phyloP scores from a whole-genome alignment of 2,888 invertebrate species.

The Yponomeuta malinellus region DNA sequence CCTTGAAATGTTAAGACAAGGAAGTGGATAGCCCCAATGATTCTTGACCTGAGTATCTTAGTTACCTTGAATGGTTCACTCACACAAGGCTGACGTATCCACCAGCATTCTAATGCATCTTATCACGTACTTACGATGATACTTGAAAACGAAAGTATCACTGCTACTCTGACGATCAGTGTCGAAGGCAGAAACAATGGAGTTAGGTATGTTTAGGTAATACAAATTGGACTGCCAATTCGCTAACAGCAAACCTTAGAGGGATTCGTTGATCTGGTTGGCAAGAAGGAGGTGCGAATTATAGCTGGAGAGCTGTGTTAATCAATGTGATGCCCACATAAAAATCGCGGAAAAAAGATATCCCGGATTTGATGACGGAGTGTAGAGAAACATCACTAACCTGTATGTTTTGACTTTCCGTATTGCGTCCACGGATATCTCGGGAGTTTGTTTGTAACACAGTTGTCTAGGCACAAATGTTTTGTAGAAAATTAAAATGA shows the following conservation, averaged over 20 bases:
- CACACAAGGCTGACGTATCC: slow-evolving; percentile 29
- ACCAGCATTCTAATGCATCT: slow-evolving; percentile 30
- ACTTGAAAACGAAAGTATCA: slow-evolving; percentile 27
- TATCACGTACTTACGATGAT: slow-evolving; percentile 32
- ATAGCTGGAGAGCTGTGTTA: not conserved
- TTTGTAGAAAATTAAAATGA: slow-evolving; percentile 39
- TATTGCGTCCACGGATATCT: slow-evolving; percentile 29
- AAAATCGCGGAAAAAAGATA: slow-evolving; percentile 37
- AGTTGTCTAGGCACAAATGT: slow-evolving; percentile 36
- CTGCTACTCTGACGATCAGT: slow-evolving; percentile 16
- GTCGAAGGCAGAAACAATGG: slow-evolving; percentile 14
- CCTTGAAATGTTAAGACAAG: not conserved
- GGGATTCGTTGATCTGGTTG: not conserved
- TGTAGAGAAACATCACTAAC: slow-evolving; percentile 46
- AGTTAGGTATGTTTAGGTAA: not conserved
- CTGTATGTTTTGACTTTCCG: slow-evolving; percentile 34
- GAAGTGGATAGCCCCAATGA: not conserved
- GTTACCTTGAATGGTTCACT: slow-evolving; percentile 48
- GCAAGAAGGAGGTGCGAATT: not conserved
- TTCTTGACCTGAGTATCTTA: slow-evolving; percentile 22
- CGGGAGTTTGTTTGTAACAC: slow-evolving; percentile 35
- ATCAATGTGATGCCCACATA: slow-evolving; percentile 23
- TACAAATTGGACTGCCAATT: not conserved
- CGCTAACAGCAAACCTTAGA: not conserved
- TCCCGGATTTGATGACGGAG: slow-evolving; percentile 38